Conservation (phyloP, 2,113 vertebrate species). For the Aplodontia rufa region DNA sequence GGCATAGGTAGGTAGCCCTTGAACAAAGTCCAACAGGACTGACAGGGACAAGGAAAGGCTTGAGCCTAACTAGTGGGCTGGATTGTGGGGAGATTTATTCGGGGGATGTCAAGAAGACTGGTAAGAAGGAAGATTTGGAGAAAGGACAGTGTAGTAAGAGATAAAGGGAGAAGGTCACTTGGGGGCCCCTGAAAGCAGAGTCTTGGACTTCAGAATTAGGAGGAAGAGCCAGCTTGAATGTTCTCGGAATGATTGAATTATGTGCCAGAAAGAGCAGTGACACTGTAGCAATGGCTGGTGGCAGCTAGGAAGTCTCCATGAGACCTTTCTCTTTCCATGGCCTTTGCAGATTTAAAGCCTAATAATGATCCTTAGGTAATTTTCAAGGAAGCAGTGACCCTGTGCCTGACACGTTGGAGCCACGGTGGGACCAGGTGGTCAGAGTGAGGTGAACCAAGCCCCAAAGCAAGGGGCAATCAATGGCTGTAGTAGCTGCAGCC, state of each 20-base stretch:
- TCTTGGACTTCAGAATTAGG: not conserved
- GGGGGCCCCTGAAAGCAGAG: not conserved
- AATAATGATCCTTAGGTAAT: not conserved
- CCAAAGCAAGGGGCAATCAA: not conserved
- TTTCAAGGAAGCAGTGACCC: not conserved
- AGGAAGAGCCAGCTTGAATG: not conserved
- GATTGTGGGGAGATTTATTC: not conserved
- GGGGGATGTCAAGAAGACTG: not conserved
- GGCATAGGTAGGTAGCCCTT: not conserved
- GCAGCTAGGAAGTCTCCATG: not conserved
- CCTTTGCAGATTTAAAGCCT: not conserved
- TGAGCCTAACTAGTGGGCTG: not conserved
- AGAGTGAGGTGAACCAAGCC: not conserved
- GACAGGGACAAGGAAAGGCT: not conserved
- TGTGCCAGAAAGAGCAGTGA: not conserved
- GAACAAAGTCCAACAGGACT: not conserved
- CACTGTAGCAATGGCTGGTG: not conserved
- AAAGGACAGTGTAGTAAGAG: not conserved
- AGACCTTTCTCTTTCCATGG: not conserved
- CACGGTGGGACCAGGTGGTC: not conserved
- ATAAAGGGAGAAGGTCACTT: not conserved
- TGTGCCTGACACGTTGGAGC: not conserved
- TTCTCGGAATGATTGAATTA: not conserved
- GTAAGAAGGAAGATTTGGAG: not conserved
- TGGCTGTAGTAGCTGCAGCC: not conserved